A percentile compares a stretch with the other conserved stretches of the same genome.
phyloP scores from a whole-genome alignment of 2,113 vertebrate genomes.

The Pelvicachromis taeniatus region DNA sequence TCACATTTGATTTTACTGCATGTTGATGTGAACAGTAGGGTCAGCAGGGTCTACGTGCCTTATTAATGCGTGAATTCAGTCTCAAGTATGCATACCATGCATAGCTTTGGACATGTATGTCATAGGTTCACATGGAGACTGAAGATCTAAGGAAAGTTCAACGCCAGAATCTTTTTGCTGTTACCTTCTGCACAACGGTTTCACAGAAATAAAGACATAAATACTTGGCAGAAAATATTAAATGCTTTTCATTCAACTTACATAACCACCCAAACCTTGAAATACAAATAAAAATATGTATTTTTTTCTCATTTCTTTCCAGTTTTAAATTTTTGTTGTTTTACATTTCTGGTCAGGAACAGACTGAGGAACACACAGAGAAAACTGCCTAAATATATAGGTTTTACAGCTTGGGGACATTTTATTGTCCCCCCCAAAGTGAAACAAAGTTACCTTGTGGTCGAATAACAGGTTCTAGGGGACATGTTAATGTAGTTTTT shows the following conservation, averaged over 20 bases:
- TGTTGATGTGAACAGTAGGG: rapidly evolving
- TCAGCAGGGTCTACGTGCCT: not conserved
- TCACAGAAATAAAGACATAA: not conserved
- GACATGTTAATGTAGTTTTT: not conserved
- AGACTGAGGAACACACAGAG: not conserved
- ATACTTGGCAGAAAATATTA: not conserved
- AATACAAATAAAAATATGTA: not conserved
- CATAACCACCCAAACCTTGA: not conserved
- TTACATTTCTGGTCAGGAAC: not conserved
- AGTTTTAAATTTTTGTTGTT: not conserved
- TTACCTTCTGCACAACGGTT: not conserved
- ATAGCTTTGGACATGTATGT: not conserved
- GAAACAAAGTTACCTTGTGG: not conserved
- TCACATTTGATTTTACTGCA: not conserved
- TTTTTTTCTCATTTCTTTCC: not conserved
- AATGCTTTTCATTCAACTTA: not conserved
- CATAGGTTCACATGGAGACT: not conserved
- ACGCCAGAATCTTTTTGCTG: not conserved
- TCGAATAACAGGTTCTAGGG: not conserved
- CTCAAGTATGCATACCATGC: not conserved
- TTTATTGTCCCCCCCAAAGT: not conserved
- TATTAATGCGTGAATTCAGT: not conserved
- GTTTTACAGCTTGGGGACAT: not conserved
- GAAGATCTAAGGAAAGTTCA: not conserved
- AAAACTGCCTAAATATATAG: not conserved